These are phyloP conservation scores for Thera britannica DNA, from an alignment of 2,888 invertebrate genomes.

Conservation along the genomic window DNA sequence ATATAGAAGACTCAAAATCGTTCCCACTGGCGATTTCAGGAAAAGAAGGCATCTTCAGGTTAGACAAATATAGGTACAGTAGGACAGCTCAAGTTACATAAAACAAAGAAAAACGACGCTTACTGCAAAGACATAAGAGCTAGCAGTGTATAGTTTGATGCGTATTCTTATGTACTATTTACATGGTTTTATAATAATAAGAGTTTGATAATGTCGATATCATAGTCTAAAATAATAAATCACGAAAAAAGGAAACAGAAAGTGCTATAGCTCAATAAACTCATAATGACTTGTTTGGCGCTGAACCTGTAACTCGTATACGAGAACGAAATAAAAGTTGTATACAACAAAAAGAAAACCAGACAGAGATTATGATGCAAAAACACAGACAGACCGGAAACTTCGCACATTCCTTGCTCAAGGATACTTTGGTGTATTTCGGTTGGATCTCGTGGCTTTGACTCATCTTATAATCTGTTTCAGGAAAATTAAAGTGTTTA, in stretches of 20 bases:
- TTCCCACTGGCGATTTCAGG: too few species aligned
- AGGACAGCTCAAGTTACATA: too few species aligned
- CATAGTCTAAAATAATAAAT: neutral
- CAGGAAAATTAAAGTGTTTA: neutral
- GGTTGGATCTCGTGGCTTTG: slow-evolving; percentile 9
- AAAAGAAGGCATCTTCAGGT: too few species aligned
- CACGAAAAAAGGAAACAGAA: neutral
- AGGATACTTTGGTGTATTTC: slow-evolving; percentile 38
- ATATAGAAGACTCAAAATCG: too few species aligned
- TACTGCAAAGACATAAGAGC: too few species aligned
- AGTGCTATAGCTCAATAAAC: slow-evolving; percentile 1
- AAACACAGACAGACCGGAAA: slow-evolving; percentile 48
- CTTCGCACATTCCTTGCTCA: slow-evolving; percentile 46
- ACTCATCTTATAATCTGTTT: neutral
- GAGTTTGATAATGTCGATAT: too few species aligned
- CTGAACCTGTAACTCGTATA: slow-evolving; percentile 19
- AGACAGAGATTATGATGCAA: slow-evolving; percentile 33
- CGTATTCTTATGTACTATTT: too few species aligned
- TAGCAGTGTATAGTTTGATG: too few species aligned
- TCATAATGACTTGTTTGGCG: slow-evolving; percentile 22
- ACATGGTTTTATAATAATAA: too few species aligned
- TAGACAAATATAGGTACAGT: too few species aligned
- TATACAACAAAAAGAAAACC: slow-evolving; percentile 32
- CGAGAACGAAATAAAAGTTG: slow-evolving; percentile 23
- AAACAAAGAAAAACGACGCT: too few species aligned